Evolutionary conservation across 2,797 vertebrate genomes (phyloP), one percentile per base, ranked within the genome.

Genomic region (Thripadectes ignobilis): DNA sequence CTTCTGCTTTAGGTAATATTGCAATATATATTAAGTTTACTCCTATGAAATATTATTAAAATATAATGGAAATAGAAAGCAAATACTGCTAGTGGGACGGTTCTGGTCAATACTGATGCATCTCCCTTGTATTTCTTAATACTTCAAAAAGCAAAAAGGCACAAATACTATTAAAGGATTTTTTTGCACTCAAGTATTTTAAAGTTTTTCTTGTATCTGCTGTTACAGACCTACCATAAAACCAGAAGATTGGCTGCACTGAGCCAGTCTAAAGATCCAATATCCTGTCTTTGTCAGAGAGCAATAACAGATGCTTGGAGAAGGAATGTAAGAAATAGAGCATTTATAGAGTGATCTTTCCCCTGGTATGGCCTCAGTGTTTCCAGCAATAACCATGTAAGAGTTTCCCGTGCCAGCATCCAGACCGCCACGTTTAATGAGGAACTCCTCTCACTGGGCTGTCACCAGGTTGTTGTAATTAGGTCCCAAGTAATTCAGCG

Each of bases 381-480:
- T 97, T 81, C 93, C 69, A 93, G 93, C 69, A 95, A 84, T 78
- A 95, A 59, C 88, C 19, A 4, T 76, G 90, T 78, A 88, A 78
- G 79, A 72, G 63, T 65, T 84, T 62, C 51, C 76, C 0, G 20
- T 2, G 7, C 84, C 85, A 89, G 82, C 94, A 92, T 88, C 90
- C 88, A 92, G 92, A 81, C 90, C 90, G 45, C 88, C 92, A 48
- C 0, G 3, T 84, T 94, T 95, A 92, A 95, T 86, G 93, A 97
- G 93, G 80, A 79, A 23, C 48, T 91, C 58, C 79, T 91, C 89
- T 92, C 14, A 0, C 54, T 86, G 79, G 68, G 79, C 91, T 95
- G 92, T 93, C 95, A 96, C 87, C 81, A 84, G 69, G 76, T 82
- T 92, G 87, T 69, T 95, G 91, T 84, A 96, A 95, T 94, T 91